Evolutionary conservation across 2,797 vertebrate genomes (phyloP), one percentile per base, ranked within the genome.

Genomic region (Myotis vivesi): DNA sequence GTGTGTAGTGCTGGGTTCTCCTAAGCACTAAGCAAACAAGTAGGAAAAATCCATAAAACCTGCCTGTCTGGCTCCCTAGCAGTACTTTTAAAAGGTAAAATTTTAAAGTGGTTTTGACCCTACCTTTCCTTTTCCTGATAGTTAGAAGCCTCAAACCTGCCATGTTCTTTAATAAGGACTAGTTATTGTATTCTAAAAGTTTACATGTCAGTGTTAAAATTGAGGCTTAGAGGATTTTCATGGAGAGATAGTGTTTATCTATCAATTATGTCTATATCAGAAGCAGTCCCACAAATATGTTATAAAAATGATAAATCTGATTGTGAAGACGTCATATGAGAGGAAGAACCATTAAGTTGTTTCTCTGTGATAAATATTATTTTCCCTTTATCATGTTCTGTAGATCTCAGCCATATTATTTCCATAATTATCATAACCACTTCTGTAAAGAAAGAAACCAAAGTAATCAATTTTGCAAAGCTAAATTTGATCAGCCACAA

Each of bases 11-110:
- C 96, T 98, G 80, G 83, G 79, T 96, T 98, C 97, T 98, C 97
- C 98, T 98, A 98, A 98, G 98, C 97, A 98, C 98, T 98, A 98
- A 98, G 98, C 97, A 98, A 97, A 98, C 97, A 98, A 98, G 98
- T 97, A 96, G 91, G 97, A 97, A 98, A 59, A 98, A 98, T 98
- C 98, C 96, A 98, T 98, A 97, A 98, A 98, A 89, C 93, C 89
- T 97, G 75, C 94, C 0, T 92, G 1, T 53, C 97, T 97, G 88
- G 53, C 91, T 98, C 95, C 96, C 98, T 97, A 98, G 97, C 98
- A 98, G 96, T 97, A 95, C 92, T 92, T 97, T 95, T 66, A 73
- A 93, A 96, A 94, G 93, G 86, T 95, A 97, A 97, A 97, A 95
- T 38, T 38, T 97, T 97, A 96, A 97, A 97, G 92, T 95, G 59